These are phyloP conservation scores for Matsumyia berberina DNA, from an alignment of 2,888 invertebrate species.

Conservation along the genomic window DNA sequence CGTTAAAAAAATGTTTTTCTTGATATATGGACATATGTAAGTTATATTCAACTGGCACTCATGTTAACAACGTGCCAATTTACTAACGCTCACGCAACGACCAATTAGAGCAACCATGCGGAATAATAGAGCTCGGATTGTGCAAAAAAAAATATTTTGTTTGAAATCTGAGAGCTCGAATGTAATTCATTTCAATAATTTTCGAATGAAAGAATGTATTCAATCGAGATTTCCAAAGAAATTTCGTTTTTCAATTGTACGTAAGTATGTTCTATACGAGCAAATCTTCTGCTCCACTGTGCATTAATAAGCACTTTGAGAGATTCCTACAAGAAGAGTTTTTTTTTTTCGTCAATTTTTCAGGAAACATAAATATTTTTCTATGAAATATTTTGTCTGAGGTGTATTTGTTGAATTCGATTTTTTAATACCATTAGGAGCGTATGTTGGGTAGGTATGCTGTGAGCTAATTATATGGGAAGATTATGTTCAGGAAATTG, in stretches of 20 bases:
- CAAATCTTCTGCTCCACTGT: slow-evolving; percentile 6
- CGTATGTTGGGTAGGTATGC: neutral
- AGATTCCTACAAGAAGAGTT: neutral
- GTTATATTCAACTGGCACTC: neutral
- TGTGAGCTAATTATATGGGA: too few species aligned
- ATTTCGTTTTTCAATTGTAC: slow-evolving; percentile 5
- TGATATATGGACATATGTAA: too few species aligned
- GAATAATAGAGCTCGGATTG: neutral
- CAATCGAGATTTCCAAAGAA: neutral
- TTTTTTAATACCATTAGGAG: neutral
- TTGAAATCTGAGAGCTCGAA: neutral
- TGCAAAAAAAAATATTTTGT: neutral
- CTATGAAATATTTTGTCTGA: neutral
- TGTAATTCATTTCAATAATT: neutral
- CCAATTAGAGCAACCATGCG: neutral
- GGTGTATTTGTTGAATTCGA: neutral
- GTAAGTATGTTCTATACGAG: neutral
- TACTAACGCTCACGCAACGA: neutral
- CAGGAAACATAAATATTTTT: neutral
- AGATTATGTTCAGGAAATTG: too few species aligned
- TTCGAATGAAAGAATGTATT: neutral
- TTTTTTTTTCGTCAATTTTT: neutral
- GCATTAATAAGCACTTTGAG: slow-evolving; percentile 1
- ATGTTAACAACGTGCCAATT: neutral
- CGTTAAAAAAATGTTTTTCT: too few species aligned